Evolutionary conservation across 1,140 invertebrate genomes (phyloP).

Genomic region (Drosophila tsacasi): DNA sequence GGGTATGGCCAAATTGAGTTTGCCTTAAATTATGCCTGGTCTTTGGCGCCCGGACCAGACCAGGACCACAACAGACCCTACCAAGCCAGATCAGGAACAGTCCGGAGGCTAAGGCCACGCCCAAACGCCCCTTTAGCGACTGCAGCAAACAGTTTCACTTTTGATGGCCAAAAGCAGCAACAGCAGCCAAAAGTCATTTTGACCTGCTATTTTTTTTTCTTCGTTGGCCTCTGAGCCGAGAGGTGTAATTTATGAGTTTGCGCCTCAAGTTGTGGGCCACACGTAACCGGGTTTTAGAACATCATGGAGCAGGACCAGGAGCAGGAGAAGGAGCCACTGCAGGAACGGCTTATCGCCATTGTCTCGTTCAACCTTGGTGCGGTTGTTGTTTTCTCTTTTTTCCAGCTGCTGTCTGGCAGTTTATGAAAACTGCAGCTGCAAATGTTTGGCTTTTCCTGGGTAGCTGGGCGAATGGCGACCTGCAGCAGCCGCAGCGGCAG

Average conservation of each 20-base stretch:
- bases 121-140: constrained; percentile 65
- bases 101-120: constrained; percentile 46
- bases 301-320: constrained; percentile 7
- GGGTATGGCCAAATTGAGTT: constrained; percentile 63
- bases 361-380: constrained; percentile 56
- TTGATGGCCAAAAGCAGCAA: constrained; percentile 49
- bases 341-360: constrained; percentile 75
- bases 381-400: constrained; percentile 19
- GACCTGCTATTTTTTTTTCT: constrained; percentile 22
- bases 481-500: constrained; percentile 13
- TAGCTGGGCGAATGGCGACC: constrained; percentile 8
- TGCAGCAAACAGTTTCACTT: constrained; percentile 79
- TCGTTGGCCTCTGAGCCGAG: constrained; percentile 27
- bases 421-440: constrained; percentile 78
- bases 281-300: constrained; percentile 41
- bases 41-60: constrained; percentile 49
- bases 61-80: not conserved
- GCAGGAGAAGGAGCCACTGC: constrained; percentile 27
- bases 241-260: constrained; percentile 78
- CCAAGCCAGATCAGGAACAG: constrained; percentile 5
- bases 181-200: constrained; percentile 77
- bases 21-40: constrained; percentile 68
- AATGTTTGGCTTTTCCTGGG: constrained; percentile 54
- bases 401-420: constrained; percentile 56
- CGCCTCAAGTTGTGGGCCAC: constrained; percentile 74